A percentile compares a stretch with the other conserved stretches of the same genome.
phyloP scores from a whole-genome alignment of 1,140 invertebrate genomes.

The Pygmarrhopalites habei region DNA sequence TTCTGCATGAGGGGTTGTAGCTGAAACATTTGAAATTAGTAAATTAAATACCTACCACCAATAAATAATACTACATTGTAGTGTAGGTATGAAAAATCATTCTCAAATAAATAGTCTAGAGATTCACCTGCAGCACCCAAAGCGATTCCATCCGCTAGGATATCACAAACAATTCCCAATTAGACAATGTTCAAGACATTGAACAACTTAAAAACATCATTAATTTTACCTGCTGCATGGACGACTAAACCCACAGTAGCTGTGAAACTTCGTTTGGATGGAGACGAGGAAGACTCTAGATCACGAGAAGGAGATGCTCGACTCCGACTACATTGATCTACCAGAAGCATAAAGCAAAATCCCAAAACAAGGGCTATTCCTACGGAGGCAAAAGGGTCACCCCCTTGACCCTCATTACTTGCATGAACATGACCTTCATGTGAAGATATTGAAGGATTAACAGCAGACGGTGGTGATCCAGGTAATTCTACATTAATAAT shows the following conservation, averaged over 20 bases:
- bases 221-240: constrained; percentile 83
- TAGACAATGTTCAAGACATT: neutral
- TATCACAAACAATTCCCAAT: constrained; percentile 9
- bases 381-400: constrained; percentile 55
- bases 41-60: too few species aligned
- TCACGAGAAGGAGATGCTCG: constrained; percentile 48
- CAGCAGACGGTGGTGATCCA: neutral
- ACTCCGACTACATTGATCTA: constrained; percentile 69
- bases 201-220: too few species aligned
- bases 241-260: constrained; percentile 94
- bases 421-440: neutral
- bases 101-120: too few species aligned
- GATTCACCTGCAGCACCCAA: constrained; percentile 92
- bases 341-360: constrained; percentile 95
- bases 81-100: too few species aligned
- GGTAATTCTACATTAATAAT: neutral
- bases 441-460: neutral
- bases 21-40: too few species aligned
- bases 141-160: constrained; percentile 87
- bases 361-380: constrained; percentile 71
- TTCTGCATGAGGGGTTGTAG: constrained; percentile 86
- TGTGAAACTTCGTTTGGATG: constrained; percentile 65
- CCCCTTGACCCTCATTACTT: neutral
- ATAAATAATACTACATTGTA: too few species aligned
- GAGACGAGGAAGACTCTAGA: constrained; percentile 49